Evolutionary conservation across 2,113 vertebrate genomes (phyloP).

Genomic region (Prochilodus magdalenae): DNA sequence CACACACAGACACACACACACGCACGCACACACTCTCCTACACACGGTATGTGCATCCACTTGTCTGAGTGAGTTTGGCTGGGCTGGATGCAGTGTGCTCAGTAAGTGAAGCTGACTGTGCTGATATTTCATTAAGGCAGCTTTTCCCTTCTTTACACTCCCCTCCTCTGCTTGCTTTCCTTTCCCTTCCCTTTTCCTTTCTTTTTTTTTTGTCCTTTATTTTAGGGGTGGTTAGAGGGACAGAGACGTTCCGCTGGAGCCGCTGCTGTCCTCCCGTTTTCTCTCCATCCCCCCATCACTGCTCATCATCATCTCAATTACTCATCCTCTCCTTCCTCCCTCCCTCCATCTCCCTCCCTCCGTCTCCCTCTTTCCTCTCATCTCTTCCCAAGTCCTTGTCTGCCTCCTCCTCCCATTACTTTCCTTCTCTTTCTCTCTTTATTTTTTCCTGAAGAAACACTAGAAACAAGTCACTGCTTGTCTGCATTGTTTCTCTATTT

Average conservation of each 20-base stretch:
- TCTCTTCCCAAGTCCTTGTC: constrained; percentile 39
- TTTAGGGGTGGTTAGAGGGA: constrained; percentile 47
- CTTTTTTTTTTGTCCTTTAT: constrained; percentile 54
- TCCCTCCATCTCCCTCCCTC: constrained; percentile 15
- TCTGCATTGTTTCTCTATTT: constrained; percentile 3
- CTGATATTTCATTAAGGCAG: constrained; percentile 66
- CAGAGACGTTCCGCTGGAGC: constrained; percentile 61
- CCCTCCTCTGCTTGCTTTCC: constrained; percentile 29
- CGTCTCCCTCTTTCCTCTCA: neutral
- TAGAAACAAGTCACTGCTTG: constrained; percentile 27
- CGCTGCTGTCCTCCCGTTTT: constrained; percentile 59
- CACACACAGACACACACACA: neutral
- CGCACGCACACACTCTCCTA: neutral
- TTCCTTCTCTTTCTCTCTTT: constrained; percentile 14
- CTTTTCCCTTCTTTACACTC: neutral
- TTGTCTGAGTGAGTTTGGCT: constrained; percentile 20
- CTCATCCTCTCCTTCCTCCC: constrained; percentile 61
- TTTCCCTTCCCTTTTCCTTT: constrained; percentile 46
- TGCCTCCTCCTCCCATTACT: neutral
- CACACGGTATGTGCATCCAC: neutral
- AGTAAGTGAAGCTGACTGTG: constrained; percentile 65
- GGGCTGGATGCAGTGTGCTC: constrained; percentile 29
- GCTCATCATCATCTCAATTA: constrained; percentile 80
- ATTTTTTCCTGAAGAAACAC: constrained; percentile 16
- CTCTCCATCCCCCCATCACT: constrained; percentile 68